phyloP scores from a whole-genome alignment of 1,140 invertebrate genomes.

The Trissolcus basalis region DNA sequence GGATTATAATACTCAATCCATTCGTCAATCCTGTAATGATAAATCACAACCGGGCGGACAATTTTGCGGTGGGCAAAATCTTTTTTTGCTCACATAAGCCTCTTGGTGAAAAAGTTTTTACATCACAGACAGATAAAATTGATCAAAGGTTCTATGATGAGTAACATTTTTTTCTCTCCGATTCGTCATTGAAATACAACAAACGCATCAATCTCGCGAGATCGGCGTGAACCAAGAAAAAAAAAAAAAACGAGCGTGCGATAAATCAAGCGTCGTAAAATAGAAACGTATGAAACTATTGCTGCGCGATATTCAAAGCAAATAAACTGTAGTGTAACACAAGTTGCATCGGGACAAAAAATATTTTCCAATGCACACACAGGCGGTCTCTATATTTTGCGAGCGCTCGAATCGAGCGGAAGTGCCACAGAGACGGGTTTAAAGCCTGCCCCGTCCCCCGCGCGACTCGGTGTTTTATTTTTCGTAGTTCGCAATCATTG shows the following conservation, averaged over 20 bases:
- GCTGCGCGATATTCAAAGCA: constrained; percentile 58
- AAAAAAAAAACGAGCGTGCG: constrained; percentile 40
- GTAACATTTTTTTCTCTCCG: constrained; percentile 15
- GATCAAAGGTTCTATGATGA: constrained; percentile 13
- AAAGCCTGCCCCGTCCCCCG: constrained; percentile 11
- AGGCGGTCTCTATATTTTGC: constrained; percentile 55
- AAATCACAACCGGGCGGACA: constrained; percentile 9
- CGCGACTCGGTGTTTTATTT: constrained; percentile 50
- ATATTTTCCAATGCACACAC: constrained; percentile 51
- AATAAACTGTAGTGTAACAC: constrained; percentile 59
- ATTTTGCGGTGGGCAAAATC: neutral
- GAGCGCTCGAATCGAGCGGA: constrained; percentile 58
- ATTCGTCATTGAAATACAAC: constrained; percentile 28
- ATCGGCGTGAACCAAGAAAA: neutral
- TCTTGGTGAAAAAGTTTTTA: no score
- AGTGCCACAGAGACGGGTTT: constrained; percentile 56
- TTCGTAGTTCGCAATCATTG: constrained; percentile 62
- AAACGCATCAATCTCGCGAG: constrained; percentile 41
- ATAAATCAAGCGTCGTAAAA: constrained; percentile 54
- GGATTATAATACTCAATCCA: constrained; percentile 26
- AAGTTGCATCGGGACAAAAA: constrained; percentile 53
- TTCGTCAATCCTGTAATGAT: constrained; percentile 38
- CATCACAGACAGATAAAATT: neutral
- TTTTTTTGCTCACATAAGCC: no score
- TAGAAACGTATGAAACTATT: constrained; percentile 49